These are phyloP conservation scores for Diadegma fenestrale DNA, from an alignment of 2,888 invertebrate species.

Conservation along the genomic window DNA sequence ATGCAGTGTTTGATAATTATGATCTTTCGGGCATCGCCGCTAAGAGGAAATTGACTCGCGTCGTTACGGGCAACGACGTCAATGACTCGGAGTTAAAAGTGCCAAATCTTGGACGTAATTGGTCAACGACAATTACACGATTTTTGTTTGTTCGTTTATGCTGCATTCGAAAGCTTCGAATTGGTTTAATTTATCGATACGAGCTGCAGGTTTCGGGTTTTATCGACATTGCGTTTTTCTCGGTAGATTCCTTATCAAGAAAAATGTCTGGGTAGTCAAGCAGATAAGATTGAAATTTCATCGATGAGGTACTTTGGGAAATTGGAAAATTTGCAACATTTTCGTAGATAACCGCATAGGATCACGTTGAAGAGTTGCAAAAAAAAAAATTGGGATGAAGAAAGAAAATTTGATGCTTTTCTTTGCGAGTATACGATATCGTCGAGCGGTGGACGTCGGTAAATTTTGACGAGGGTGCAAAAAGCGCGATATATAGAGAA, in stretches of 20 bases:
- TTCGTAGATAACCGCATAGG: background rate
- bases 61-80: too few relatives aligned
- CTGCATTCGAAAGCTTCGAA: too few relatives aligned
- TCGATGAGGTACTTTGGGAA: background rate
- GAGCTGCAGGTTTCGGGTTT: background rate
- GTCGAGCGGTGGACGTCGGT: conserved; percentile 17
- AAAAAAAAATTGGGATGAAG: background rate
- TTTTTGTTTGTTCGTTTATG: background rate
- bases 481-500: conserved; percentile 12
- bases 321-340: conserved; percentile 4
- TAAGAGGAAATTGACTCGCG: too few relatives aligned
- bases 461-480: conserved; percentile 40
- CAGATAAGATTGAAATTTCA: background rate
- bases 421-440: conserved; percentile 1
- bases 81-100: too few relatives aligned
- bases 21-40: too few relatives aligned
- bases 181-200: too few relatives aligned
- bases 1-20: too few relatives aligned
- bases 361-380: background rate
- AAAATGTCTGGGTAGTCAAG: background rate
- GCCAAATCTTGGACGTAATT: background rate
- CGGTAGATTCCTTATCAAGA: background rate
- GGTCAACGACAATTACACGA: background rate
- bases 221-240: background rate
- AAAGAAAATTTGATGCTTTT: conserved; percentile 34